Conservation (phyloP, 2,113 vertebrate genomes). For the Sceloporus undulatus region DNA sequence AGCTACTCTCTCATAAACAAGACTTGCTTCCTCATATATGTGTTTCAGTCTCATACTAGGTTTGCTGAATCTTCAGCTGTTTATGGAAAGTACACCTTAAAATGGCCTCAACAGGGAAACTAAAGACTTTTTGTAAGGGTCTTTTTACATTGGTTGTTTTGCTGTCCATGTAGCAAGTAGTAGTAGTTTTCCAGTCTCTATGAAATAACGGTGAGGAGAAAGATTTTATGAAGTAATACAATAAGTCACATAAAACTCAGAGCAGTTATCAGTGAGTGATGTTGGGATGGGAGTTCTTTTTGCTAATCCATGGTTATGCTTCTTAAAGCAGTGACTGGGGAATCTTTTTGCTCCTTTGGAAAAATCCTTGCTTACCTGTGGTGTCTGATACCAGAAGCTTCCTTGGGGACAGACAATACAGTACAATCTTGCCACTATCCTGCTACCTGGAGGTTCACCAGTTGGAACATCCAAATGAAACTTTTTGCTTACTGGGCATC, state of each 20-base stretch:
- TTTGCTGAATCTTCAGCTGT: neutral
- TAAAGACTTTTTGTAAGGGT: no score
- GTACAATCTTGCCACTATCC: neutral
- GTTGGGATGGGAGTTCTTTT: neutral
- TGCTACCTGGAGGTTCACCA: neutral
- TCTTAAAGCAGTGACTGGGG: neutral
- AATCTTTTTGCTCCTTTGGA: neutral
- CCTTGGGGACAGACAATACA: neutral
- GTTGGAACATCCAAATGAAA: neutral
- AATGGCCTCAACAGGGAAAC: neutral
- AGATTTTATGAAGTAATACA: neutral
- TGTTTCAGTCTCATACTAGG: neutral
- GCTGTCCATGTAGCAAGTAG: neutral
- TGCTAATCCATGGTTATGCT: neutral
- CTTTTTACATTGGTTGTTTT: neutral
- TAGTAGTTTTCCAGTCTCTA: neutral
- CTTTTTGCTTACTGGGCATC: neutral
- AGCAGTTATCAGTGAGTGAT: neutral
- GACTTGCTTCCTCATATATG: conserved; percentile 1
- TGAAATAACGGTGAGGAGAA: neutral
- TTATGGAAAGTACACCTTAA: neutral
- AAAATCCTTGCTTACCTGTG: neutral
- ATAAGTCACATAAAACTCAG: neutral
- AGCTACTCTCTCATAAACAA: neutral
- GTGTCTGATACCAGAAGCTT: neutral